Conservation (phyloP, 2,113 vertebrate genomes). For the Oenanthe oenanthe region DNA sequence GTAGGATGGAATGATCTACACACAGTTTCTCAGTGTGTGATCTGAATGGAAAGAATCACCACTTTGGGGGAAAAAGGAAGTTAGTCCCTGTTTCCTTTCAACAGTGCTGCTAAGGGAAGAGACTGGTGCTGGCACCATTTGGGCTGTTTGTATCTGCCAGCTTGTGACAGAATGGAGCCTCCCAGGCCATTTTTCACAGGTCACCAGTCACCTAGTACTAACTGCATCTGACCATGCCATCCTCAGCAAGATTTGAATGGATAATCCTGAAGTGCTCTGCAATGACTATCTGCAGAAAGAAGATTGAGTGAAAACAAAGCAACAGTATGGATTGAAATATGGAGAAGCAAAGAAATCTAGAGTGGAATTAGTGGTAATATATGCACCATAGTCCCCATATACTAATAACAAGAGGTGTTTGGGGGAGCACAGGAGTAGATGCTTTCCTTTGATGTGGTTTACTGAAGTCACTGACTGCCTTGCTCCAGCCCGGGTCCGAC, state of each 20-base stretch:
- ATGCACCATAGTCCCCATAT: background rate
- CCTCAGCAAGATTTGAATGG: background rate
- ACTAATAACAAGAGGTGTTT: background rate
- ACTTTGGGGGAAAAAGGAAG: background rate
- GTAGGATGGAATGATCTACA: background rate
- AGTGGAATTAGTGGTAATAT: background rate
- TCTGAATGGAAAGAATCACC: background rate
- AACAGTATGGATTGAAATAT: background rate
- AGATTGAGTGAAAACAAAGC: background rate
- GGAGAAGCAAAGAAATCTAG: background rate
- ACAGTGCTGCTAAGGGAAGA: background rate
- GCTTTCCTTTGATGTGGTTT: background rate
- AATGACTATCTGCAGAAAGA: background rate
- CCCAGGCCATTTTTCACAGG: background rate
- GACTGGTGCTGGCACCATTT: background rate
- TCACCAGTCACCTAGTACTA: background rate
- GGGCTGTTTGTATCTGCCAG: background rate
- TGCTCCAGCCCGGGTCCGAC: background rate
- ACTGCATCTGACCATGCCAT: background rate
- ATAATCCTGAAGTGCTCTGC: background rate
- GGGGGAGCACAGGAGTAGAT: rapidly evolving
- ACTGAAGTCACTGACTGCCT: background rate
- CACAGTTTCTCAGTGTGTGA: background rate
- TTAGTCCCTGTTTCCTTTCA: background rate
- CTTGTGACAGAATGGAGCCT: background rate